Percentiles rank a stretch among this genome's conserved stretches.
Evolutionary conservation across 2,113 vertebrate species (phyloP).

Genomic region (Heteronetta atricapilla): DNA sequence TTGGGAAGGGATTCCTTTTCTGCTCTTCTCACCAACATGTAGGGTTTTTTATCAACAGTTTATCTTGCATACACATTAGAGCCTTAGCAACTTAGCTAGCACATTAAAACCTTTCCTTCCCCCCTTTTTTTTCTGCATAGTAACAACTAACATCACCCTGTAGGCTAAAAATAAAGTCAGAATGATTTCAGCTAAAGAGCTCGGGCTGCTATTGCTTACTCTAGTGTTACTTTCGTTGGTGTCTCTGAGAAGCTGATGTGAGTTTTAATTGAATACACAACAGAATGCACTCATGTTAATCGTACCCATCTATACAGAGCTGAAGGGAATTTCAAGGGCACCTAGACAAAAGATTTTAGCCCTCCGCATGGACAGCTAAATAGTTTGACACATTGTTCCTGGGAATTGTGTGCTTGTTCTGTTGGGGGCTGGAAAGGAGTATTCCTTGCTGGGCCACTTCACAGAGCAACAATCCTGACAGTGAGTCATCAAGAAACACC

Average conservation of each 20-base stretch:
- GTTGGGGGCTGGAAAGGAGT: neutral
- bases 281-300: neutral
- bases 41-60: neutral
- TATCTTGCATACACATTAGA: neutral
- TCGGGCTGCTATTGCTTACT: neutral
- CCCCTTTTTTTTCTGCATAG: rapidly evolving
- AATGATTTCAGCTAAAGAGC: neutral
- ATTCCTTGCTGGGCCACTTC: slow-evolving; percentile 37
- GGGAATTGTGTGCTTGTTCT: neutral
- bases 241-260: neutral
- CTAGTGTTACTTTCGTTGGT: neutral
- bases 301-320: neutral
- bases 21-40: neutral
- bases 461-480: neutral
- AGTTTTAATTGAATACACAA: neutral
- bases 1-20: neutral
- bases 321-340: neutral
- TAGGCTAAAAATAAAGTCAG: neutral
- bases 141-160: neutral
- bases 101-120: neutral
- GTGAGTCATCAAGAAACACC: slow-evolving; percentile 25
- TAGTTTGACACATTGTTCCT: neutral
- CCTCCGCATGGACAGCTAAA: neutral
- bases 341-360: neutral
- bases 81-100: neutral